Evolutionary conservation across 2,113 vertebrate genomes (phyloP).

Genomic region (Erythrolamprus reginae): DNA sequence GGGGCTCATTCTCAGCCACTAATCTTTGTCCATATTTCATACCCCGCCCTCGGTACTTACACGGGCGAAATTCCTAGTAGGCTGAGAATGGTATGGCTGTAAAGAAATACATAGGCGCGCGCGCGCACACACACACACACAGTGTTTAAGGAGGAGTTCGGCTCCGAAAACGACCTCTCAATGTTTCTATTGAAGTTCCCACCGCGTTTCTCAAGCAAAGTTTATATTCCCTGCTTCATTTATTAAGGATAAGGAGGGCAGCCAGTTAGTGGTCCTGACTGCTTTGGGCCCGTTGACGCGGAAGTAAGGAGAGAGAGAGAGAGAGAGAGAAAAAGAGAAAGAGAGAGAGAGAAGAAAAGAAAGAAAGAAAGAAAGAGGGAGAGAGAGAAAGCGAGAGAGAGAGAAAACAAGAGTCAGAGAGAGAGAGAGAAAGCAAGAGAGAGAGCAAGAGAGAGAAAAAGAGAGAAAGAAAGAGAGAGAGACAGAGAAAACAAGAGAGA

Average conservation of each 20-base stretch:
- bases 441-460: too few species aligned
- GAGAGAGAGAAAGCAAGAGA: too few species aligned
- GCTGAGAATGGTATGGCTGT: neutral
- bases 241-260: neutral
- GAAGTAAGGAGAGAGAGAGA: too few species aligned
- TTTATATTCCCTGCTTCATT: neutral
- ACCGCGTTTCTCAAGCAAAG: neutral
- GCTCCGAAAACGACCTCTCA: neutral
- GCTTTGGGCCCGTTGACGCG: neutral
- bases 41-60: neutral
- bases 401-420: too few species aligned
- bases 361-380: too few species aligned
- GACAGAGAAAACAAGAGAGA: too few species aligned
- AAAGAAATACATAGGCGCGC: neutral
- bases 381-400: too few species aligned
- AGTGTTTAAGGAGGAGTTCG: neutral
- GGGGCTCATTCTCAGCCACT: neutral
- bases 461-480: too few species aligned
- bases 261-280: neutral
- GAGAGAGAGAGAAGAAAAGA: too few species aligned
- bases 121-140: neutral
- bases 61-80: neutral
- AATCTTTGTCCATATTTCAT: neutral
- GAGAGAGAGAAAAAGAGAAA: too few species aligned
- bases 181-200: neutral